These are phyloP conservation scores for Chelon auratus DNA, from an alignment of 2,797 vertebrate genomes.

Conservation along the genomic window DNA sequence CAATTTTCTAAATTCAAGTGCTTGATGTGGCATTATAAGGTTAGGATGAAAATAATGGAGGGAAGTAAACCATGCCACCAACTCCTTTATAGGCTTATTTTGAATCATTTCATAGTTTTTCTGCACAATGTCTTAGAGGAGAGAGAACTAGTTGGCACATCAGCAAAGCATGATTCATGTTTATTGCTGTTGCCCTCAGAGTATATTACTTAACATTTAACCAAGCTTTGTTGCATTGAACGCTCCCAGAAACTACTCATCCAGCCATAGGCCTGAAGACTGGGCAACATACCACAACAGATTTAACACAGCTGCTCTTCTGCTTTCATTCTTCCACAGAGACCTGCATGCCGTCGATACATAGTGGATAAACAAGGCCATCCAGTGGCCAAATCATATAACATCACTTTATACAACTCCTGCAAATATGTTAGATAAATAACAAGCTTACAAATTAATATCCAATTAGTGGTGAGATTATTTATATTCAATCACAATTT, in stretches of 20 bases:
- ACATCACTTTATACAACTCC: background rate
- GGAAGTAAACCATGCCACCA: background rate
- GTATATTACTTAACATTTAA: background rate
- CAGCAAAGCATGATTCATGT: background rate
- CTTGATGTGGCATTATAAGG: background rate
- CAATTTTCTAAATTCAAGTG: background rate
- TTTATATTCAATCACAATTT: background rate
- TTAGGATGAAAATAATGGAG: background rate
- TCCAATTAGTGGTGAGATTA: background rate
- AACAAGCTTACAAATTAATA: background rate
- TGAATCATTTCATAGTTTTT: background rate
- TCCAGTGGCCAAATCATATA: background rate
- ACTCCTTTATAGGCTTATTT: background rate
- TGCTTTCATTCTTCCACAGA: background rate
- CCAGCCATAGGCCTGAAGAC: background rate
- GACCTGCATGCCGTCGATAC: background rate
- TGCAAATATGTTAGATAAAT: background rate
- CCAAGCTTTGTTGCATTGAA: background rate
- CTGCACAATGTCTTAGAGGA: background rate
- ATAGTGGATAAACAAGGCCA: slow-evolving; percentile 10
- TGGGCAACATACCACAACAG: background rate
- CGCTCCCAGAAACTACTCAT: background rate
- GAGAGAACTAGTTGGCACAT: background rate
- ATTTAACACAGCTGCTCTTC: background rate
- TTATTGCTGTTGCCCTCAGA: background rate